Base-by-base conservation (phyloP, 2,888 invertebrate genomes). In the Philereme transversata region DNA sequence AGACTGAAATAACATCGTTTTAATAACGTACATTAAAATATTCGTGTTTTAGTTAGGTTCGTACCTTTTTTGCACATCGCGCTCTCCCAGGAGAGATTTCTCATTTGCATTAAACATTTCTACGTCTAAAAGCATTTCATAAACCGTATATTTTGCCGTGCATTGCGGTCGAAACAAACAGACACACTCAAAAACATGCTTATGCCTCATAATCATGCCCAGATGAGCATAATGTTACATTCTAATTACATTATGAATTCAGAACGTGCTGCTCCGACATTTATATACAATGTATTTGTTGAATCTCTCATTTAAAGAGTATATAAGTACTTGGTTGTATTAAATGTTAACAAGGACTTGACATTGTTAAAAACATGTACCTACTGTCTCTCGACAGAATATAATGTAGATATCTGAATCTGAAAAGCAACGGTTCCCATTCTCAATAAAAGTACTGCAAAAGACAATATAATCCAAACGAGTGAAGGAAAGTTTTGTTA, bases 191-290 rank as follows among this genome's bases (percentile, higher is more conserved):
- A 44, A 54, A 51, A 41, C 48, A n/a, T 50, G 50, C 33, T 41
- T 10, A 22, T 22, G 22, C 22, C 22, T 2, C 22, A 22, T 22
- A 22, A 22, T 3, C 3, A 22, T 22, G 33, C 45, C 7, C 36
- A 7, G 36, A 5, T 34, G 60, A 40, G 35, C 11, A 33, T 44
- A 43, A 40, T 50, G 56, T n/a, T 46, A 34, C 49, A 34, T 55
- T 56, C 36, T 60, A 60, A 60, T 62, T 66, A 60, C 62, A 53
- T 54, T 61, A 22, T 51, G 47, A 51, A 65, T 65, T 54, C 55
- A n/a, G 46, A 43, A 56, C 43, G 50, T 54, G 11, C 33, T 11
- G 56, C 49, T 53, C 49, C 54, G 35, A 51, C 41, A 55, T 47
- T 5, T 34, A 50, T 50, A 50, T 22, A 3, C 22, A 22, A 22